Percentiles rank a stretch among this genome's conserved stretches.
phyloP scores from a whole-genome alignment of 1,140 invertebrate genomes.

The Hyles vespertilio region DNA sequence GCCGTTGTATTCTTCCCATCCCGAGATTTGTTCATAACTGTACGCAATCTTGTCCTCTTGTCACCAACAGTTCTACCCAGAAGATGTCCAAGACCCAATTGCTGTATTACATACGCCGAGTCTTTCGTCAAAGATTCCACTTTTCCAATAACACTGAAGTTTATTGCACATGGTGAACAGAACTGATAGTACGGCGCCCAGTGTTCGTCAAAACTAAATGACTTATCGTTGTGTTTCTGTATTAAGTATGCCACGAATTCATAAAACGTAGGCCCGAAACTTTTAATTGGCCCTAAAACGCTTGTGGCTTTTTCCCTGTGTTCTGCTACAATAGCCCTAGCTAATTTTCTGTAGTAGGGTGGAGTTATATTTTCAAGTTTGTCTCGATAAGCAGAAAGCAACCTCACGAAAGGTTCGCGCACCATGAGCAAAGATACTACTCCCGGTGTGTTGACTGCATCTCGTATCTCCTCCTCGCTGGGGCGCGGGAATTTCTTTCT shows the following conservation, averaged over 20 bases:
- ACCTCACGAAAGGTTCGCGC: conserved; percentile 92
- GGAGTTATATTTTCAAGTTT: conserved; percentile 87
- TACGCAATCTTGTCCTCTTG: conserved; percentile 70
- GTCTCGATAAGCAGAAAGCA: conserved; percentile 93
- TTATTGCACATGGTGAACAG: conserved; percentile 84
- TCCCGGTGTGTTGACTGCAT: conserved; percentile 70
- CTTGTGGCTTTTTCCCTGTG: conserved; percentile 66
- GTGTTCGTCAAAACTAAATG: conserved; percentile 79
- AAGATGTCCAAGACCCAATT: conserved; percentile 76
- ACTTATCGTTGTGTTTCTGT: conserved; percentile 59
- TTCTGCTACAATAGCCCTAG: conserved; percentile 78
- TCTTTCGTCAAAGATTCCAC: conserved; percentile 84
- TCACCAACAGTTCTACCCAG: conserved; percentile 73
- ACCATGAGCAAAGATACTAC: conserved; percentile 88
- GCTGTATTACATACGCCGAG: conserved; percentile 80
- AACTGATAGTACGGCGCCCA: conserved; percentile 85
- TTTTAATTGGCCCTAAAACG: conserved; percentile 56
- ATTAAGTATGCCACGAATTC: conserved; percentile 83
- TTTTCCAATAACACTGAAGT: conserved; percentile 80
- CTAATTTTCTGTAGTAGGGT: conserved; percentile 83
- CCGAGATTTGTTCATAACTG: conserved; percentile 75
- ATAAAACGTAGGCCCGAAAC: conserved; percentile 79
- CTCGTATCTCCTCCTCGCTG: conserved; percentile 71
- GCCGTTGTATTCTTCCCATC: conserved; percentile 74
- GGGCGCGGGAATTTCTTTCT: conserved; percentile 79